A percentile compares a stretch with the other conserved stretches of the same genome.
These are phyloP conservation scores for Epirrita christyi DNA, from an alignment of 2,888 invertebrate species.

Conservation along the genomic window DNA sequence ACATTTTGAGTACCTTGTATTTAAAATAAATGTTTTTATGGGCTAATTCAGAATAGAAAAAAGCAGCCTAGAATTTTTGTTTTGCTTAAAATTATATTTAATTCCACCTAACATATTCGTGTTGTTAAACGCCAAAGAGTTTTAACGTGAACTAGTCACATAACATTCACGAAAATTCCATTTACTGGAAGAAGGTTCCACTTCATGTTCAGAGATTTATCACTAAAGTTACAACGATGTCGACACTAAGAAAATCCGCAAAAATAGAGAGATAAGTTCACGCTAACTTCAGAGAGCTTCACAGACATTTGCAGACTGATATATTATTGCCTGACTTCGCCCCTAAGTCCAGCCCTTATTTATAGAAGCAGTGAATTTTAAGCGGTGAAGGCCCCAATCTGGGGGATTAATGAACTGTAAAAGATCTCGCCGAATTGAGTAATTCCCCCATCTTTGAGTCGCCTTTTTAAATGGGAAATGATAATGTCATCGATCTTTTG, in stretches of 20 bases:
- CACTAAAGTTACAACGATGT: conserved; percentile 24
- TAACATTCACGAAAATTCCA: conserved; percentile 1
- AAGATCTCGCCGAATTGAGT: conserved; percentile 74
- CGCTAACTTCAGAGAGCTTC: conserved; percentile 15
- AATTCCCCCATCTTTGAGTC: conserved; percentile 59
- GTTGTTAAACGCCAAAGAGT: too few relatives aligned
- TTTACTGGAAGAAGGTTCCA: background rate
- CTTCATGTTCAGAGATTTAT: conserved; percentile 26
- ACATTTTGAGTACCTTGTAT: too few relatives aligned
- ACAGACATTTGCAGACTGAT: conserved; percentile 25
- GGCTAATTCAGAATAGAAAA: too few relatives aligned
- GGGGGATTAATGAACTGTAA: conserved; percentile 77
- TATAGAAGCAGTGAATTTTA: conserved; percentile 64
- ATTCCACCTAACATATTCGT: too few relatives aligned
- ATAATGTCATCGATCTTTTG: conserved; percentile 55
- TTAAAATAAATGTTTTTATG: too few relatives aligned
- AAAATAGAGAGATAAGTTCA: conserved; percentile 30
- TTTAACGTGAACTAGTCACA: background rate
- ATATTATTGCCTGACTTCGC: conserved; percentile 36
- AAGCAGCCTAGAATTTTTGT: too few relatives aligned
- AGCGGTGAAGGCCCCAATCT: conserved; percentile 67
- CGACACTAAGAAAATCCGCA: conserved; percentile 26
- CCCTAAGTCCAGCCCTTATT: conserved; percentile 53
- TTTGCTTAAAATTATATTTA: too few relatives aligned
- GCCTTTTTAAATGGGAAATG: conserved; percentile 60